Conservation (phyloP, 2,797 vertebrate species). For the Pterois miles region DNA sequence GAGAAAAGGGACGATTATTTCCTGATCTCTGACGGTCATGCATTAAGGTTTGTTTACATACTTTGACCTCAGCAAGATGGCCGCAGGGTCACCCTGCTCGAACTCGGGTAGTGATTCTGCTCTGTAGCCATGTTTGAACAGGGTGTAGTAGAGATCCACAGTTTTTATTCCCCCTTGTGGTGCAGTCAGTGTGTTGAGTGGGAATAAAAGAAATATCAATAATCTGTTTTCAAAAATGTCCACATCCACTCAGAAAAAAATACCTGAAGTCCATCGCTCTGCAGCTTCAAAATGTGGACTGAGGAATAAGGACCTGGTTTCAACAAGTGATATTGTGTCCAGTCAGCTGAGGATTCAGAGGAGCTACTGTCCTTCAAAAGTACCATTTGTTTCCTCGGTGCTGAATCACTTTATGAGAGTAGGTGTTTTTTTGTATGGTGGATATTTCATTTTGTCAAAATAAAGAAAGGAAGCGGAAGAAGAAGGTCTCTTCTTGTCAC, state of each 20-base stretch:
- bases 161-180: neutral
- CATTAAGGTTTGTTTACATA: neutral
- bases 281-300: conserved; percentile 7
- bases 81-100: no score
- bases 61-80: no score
- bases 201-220: neutral
- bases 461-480: conserved; percentile 13
- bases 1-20: neutral
- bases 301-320: neutral
- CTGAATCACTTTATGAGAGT: conserved; percentile 15
- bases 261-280: conserved; percentile 5
- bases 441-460: conserved; percentile 34
- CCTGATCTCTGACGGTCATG: neutral
- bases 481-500: conserved; percentile 14
- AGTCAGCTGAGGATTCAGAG: conserved; percentile 2
- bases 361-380: neutral
- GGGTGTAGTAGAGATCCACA: neutral
- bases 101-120: no score
- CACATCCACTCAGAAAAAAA: neutral
- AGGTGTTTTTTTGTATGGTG: neutral
- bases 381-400: neutral
- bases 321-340: neutral
- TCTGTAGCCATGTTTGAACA: no score
- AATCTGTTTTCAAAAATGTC: conserved; percentile 15
- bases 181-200: no score